Conservation (phyloP, 2,797 vertebrate genomes). For the Epinephelus awoara region DNA sequence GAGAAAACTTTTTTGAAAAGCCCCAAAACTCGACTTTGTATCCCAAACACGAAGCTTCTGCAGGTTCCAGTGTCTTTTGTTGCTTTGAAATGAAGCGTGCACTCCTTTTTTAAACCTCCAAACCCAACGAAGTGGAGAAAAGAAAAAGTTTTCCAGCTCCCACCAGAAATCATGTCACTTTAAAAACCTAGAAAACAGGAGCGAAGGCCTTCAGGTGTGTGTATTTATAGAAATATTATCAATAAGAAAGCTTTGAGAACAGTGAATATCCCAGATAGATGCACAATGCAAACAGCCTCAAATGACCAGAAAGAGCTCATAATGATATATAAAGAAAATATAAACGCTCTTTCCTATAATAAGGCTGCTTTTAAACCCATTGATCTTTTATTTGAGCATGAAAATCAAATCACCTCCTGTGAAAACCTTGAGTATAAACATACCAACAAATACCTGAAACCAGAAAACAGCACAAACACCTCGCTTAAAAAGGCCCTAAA, state of each 20-base stretch:
- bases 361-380: too few relatives aligned
- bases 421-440: slow-evolving; percentile 27
- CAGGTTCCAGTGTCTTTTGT: not conserved
- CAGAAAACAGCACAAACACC: slow-evolving; percentile 16
- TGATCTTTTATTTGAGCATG: too few relatives aligned
- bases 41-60: not conserved
- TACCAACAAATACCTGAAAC: slow-evolving; percentile 30
- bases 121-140: not conserved
- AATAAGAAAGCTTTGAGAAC: not conserved
- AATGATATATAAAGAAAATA: not conserved
- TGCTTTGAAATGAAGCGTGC: not conserved
- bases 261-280: not conserved
- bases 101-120: not conserved
- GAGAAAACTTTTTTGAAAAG: not conserved
- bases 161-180: not conserved
- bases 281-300: not conserved
- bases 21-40: not conserved
- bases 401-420: slow-evolving; percentile 1
- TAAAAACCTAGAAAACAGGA: not conserved
- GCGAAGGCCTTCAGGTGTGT: not conserved
- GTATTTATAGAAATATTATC: not conserved
- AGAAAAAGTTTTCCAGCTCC: not conserved
- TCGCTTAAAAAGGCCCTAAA: not conserved
- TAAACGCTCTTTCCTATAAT: not conserved
- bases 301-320: not conserved